Evolutionary conservation across 2,888 invertebrate genomes (phyloP).

Genomic region (Athrips mouffetella): DNA sequence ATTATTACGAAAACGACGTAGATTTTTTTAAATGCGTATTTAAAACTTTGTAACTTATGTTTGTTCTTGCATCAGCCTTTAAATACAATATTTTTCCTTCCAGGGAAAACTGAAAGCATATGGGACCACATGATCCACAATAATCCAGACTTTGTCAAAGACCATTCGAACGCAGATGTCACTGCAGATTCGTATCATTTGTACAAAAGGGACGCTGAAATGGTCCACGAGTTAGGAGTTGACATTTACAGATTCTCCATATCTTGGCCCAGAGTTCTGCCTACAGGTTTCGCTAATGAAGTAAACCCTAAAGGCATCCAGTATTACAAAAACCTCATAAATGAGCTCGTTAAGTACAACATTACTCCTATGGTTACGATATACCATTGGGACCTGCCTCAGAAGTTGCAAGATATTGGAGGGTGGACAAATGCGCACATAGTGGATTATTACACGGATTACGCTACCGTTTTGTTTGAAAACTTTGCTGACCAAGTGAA

Average conservation of each 20-base stretch:
- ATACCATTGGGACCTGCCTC: constrained; percentile 85
- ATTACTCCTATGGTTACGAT: constrained; percentile 85
- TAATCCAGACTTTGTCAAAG: constrained; percentile 70
- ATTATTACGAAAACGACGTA: neutral
- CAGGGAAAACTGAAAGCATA: constrained; percentile 82
- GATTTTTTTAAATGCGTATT: neutral
- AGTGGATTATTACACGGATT: constrained; percentile 81
- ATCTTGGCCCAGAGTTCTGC: constrained; percentile 87
- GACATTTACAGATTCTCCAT: constrained; percentile 85
- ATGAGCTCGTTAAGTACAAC: constrained; percentile 81
- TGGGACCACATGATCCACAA: constrained; percentile 79
- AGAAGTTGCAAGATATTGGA: constrained; percentile 80
- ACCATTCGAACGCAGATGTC: constrained; percentile 80
- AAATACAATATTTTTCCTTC: constrained; percentile 34
- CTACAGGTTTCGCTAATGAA: constrained; percentile 81
- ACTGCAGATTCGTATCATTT: constrained; percentile 84
- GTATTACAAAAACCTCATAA: constrained; percentile 87
- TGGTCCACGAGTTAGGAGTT: constrained; percentile 80
- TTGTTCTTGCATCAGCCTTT: neutral
- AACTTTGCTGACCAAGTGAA: constrained; percentile 81
- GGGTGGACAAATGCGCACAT: constrained; percentile 84
- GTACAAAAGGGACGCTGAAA: constrained; percentile 80
- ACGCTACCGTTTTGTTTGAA: constrained; percentile 79
- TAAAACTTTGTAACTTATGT: neutral
- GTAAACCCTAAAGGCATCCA: constrained; percentile 84